phyloP scores from a whole-genome alignment of 1,140 invertebrate genomes.

The Reticulitermes speratus region DNA sequence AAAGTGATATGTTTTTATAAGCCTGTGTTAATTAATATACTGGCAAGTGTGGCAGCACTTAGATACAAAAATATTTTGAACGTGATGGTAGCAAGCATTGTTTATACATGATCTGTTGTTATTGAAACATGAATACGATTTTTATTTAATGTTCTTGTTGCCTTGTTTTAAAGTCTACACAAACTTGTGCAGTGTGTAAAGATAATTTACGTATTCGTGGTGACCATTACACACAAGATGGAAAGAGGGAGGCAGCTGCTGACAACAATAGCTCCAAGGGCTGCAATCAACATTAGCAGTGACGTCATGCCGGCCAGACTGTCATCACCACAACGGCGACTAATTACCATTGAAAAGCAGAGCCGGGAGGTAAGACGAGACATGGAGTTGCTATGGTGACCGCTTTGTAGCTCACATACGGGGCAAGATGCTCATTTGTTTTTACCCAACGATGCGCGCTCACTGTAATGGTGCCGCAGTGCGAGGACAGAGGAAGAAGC shows the following conservation, averaged over 20 bases:
- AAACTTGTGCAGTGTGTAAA: neutral
- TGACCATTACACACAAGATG: neutral
- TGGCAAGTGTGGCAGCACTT: too few relatives aligned
- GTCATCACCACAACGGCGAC: neutral
- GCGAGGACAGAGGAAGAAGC: neutral
- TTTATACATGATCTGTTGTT: too few relatives aligned
- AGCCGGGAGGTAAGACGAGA: slow-evolving; percentile 1
- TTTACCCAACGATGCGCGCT: neutral
- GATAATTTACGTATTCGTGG: neutral
- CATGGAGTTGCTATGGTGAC: neutral
- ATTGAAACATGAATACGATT: too few relatives aligned
- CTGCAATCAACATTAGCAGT: neutral
- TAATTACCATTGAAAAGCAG: neutral
- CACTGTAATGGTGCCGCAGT: neutral
- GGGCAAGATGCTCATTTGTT: slow-evolving; percentile 1
- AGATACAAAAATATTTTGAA: too few relatives aligned
- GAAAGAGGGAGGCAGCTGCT: neutral
- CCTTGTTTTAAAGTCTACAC: too few relatives aligned
- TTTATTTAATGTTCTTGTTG: too few relatives aligned
- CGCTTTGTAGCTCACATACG: neutral
- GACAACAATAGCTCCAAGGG: slow-evolving; percentile 6
- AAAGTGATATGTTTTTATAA: too few relatives aligned
- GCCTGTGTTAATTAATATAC: too few relatives aligned
- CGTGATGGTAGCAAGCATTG: too few relatives aligned
- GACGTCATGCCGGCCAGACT: neutral